Percentiles rank a stretch among this genome's conserved stretches.
Evolutionary conservation across 2,888 invertebrate genomes (phyloP).

Genomic region (Parascotia fuliginaria): DNA sequence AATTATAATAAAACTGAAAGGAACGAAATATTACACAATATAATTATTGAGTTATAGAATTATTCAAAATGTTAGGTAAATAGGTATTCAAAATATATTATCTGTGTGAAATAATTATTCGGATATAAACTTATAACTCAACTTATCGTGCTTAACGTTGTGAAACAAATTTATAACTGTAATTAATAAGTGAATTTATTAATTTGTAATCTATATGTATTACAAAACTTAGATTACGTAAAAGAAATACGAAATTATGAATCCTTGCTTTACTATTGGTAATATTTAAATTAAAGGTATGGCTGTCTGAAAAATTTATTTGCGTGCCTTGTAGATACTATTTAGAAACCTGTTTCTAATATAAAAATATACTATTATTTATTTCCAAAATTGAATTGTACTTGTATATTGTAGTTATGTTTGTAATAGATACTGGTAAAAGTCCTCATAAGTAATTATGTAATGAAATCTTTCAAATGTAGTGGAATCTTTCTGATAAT

Average conservation of each 20-base stretch:
- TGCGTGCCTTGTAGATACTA: constrained; percentile 62
- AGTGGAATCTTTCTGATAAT: constrained; percentile 52
- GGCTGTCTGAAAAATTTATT: constrained; percentile 48
- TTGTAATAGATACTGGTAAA: constrained; percentile 21
- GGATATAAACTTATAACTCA: constrained; percentile 3
- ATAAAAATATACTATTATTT: constrained; percentile 9
- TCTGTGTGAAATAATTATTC: constrained; percentile 6
- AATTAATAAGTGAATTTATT: constrained; percentile 6
- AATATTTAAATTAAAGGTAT: constrained; percentile 11
- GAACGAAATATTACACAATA: constrained; percentile 32
- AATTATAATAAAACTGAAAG: constrained; percentile 21
- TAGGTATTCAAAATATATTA: constrained; percentile 13
- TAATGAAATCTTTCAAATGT: constrained; percentile 47
- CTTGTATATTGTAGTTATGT: constrained; percentile 3
- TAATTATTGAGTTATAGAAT: constrained; percentile 32
- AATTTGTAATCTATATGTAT: constrained; percentile 12
- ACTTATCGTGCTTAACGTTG: constrained; percentile 16
- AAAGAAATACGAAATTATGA: constrained; percentile 2
- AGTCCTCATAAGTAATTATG: constrained; percentile 26
- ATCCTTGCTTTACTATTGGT: constrained; percentile 7
- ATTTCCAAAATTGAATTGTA: not conserved
- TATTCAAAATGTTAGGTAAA: constrained; percentile 33
- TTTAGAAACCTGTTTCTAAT: constrained; percentile 22
- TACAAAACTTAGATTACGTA: constrained; percentile 8
- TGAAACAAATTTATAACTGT: constrained; percentile 10